Percentiles rank a stretch among this genome's conserved stretches.
phyloP scores from a whole-genome alignment of 2,113 vertebrate genomes.

The Ascaphus truei region DNA sequence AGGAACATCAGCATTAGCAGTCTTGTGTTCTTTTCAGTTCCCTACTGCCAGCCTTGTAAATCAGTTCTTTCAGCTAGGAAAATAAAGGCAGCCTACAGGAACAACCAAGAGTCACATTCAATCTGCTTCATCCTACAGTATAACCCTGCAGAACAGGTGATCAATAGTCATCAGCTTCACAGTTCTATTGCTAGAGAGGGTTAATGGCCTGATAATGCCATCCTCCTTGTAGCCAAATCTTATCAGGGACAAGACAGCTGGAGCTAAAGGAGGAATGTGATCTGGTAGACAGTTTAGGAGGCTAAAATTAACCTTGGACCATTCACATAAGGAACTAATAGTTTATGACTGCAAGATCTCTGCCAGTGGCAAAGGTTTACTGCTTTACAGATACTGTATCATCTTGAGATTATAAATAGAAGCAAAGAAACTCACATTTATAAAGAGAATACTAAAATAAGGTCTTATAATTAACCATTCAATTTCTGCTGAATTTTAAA shows the following conservation, averaged over 20 bases:
- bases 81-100: slow-evolving; percentile 43
- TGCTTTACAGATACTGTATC: slow-evolving; percentile 38
- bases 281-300: slow-evolving; percentile 51
- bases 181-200: slow-evolving; percentile 46
- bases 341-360: slow-evolving; percentile 55
- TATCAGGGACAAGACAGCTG: slow-evolving; percentile 50
- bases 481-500: neutral
- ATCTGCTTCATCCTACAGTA: slow-evolving; percentile 50
- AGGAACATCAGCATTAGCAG: neutral
- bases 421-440: neutral
- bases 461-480: neutral
- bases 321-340: slow-evolving; percentile 51
- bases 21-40: neutral
- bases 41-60: neutral
- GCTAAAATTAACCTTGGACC: slow-evolving; percentile 59
- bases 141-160: slow-evolving; percentile 46
- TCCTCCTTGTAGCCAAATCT: slow-evolving; percentile 50
- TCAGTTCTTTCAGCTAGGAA: slow-evolving; percentile 24
- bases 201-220: slow-evolving; percentile 58
- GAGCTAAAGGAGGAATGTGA: slow-evolving; percentile 47
- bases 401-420: slow-evolving; percentile 27
- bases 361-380: slow-evolving; percentile 48
- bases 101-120: slow-evolving; percentile 40
- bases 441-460: neutral
- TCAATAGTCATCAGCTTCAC: slow-evolving; percentile 61